These are phyloP conservation scores for Chironomus tentans DNA, from an alignment of 2,888 invertebrate species.

Conservation along the genomic window DNA sequence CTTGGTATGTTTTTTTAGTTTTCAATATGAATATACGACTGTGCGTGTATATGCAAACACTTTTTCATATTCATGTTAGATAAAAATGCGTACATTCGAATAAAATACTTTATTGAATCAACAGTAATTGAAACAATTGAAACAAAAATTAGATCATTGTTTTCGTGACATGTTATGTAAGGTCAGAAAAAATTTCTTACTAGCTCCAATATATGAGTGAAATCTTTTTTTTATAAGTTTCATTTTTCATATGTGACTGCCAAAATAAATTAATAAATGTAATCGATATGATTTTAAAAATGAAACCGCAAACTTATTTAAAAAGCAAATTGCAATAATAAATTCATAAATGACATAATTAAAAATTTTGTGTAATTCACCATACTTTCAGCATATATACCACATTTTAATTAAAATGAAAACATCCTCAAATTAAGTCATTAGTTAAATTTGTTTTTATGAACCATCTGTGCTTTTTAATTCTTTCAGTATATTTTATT, in stretches of 20 bases:
- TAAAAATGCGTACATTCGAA: too few relatives aligned
- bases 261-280: too few relatives aligned
- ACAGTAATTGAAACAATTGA: constrained; percentile 10
- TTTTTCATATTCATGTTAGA: too few relatives aligned
- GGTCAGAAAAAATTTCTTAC: too few relatives aligned
- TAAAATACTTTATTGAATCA: constrained; percentile 1
- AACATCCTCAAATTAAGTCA: constrained; percentile 18
- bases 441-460: constrained; percentile 22
- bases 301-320: not conserved
- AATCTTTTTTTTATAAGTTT: too few relatives aligned
- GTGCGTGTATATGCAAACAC: too few relatives aligned
- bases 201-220: too few relatives aligned
- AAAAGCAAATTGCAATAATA: not conserved
- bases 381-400: not conserved
- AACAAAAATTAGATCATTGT: not conserved
- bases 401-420: constrained; percentile 17
- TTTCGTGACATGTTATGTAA: too few relatives aligned
- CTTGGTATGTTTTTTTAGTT: not conserved
- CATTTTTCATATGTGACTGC: too few relatives aligned
- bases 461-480: constrained; percentile 5
- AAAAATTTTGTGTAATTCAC: constrained; percentile 7
- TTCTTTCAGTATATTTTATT: not conserved
- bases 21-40: too few relatives aligned
- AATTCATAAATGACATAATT: constrained; percentile 14
- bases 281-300: too few relatives aligned